phyloP scores from a whole-genome alignment of 2,888 invertebrate species.

The Meiosimyza platycephala region DNA sequence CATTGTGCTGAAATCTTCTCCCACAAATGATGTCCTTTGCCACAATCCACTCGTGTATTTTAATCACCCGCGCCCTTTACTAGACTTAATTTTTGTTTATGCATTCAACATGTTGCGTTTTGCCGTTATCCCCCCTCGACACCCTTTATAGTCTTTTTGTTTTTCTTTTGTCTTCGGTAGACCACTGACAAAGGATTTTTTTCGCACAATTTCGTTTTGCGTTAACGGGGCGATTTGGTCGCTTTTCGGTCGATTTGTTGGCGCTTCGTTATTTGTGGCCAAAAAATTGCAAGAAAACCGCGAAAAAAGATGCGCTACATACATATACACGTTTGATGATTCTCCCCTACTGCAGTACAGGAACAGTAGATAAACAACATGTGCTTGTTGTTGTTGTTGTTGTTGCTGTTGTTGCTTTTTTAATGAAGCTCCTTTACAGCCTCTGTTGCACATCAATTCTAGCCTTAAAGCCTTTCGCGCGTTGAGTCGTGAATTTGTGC shows the following conservation, averaged over 20 bases:
- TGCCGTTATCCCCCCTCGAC: background rate
- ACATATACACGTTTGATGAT: background rate
- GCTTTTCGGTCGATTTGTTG: slow-evolving; percentile 18
- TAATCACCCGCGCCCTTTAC: background rate
- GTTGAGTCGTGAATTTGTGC: slow-evolving; percentile 12
- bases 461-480: slow-evolving; percentile 15
- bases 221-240: background rate
- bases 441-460: slow-evolving; percentile 20
- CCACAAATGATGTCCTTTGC: too few species aligned
- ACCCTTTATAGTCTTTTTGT: background rate
- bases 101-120: slow-evolving; percentile 26
- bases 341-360: background rate
- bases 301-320: background rate
- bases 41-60: background rate
- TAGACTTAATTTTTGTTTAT: slow-evolving; percentile 25
- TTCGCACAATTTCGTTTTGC: slow-evolving; percentile 9
- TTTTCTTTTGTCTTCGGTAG: background rate
- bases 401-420: background rate
- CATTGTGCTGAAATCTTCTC: too few species aligned
- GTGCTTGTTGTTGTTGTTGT: background rate
- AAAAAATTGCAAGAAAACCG: slow-evolving; percentile 12
- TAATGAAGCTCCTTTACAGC: background rate
- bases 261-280: slow-evolving; percentile 12
- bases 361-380: slow-evolving; percentile 1
- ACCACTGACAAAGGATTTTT: background rate